phyloP scores from a whole-genome alignment of 2,797 vertebrate genomes.

The Pseudomugil gertrudae region DNA sequence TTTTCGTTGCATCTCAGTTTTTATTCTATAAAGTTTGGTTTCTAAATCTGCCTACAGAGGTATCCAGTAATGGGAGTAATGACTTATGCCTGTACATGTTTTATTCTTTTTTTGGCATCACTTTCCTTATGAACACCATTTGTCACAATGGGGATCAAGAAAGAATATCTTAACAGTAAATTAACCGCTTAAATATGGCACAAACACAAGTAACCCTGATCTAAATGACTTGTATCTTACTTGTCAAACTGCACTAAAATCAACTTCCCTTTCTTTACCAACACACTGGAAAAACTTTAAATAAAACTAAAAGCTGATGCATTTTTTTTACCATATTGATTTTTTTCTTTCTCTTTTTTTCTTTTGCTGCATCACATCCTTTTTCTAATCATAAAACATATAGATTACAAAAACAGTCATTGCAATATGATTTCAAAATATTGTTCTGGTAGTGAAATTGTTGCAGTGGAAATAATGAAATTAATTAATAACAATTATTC shows the following conservation, averaged over 20 bases:
- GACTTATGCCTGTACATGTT: constrained; percentile 26
- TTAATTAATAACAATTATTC: too few species aligned
- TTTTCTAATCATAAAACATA: neutral
- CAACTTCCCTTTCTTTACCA: neutral
- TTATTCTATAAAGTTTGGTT: constrained; percentile 17
- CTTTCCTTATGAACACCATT: constrained; percentile 12
- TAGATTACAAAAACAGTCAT: neutral
- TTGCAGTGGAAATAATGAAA: neutral
- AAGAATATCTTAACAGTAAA: constrained; percentile 18
- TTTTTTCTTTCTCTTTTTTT: too few species aligned
- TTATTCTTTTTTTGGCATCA: constrained; percentile 39
- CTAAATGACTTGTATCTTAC: constrained; percentile 25
- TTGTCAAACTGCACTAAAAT: too few species aligned
- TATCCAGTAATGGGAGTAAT: constrained; percentile 10
- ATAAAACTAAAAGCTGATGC: too few species aligned
- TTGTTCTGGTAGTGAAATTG: neutral
- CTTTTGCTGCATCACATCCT: neutral
- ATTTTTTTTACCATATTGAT: too few species aligned
- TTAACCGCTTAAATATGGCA: neutral
- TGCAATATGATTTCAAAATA: neutral
- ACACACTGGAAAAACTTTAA: neutral
- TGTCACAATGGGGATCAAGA: constrained; percentile 10
- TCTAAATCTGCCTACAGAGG: neutral
- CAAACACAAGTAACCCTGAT: constrained; percentile 36
- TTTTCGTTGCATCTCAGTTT: constrained; percentile 41